Base-by-base conservation (phyloP, 2,113 vertebrate genomes). In the Mormyrus lacerda region DNA sequence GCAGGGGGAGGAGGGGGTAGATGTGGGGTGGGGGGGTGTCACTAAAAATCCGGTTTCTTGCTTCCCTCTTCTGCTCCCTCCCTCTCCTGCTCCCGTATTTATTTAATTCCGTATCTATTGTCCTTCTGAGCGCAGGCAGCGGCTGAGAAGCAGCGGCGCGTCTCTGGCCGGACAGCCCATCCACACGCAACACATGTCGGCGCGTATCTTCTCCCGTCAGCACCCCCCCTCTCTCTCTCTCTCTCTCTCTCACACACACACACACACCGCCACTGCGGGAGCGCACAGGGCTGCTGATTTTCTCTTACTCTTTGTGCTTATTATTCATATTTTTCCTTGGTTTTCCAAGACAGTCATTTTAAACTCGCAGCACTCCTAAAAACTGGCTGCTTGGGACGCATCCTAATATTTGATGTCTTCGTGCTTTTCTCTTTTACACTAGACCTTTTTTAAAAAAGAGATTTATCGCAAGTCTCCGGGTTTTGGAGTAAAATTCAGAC, bases 91-190 rank as follows among this genome's bases (percentile, higher is more conserved):
- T 91, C 92, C 92, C 91, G 91, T 93, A 89, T 93, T 91, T 93
- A 89, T 93, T 91, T 94, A 94, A 93, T 90, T 93, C 94, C 92
- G 92, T 91, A 92, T 93, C 95, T 96, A 95, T 96, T 96, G 95
- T 96, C 95, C 95, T 92, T 87, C 10, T 87, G 21, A 89, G 51
- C 88, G 89, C 82, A 89, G 88, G 83, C 91, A 88, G 91, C 51
- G 89, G 89, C 90, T 61, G 88, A 90, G 91, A 61, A 93, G 73
- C 51, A 47, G 85, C n/a, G 79, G 76, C 87, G 27, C 73, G 76
- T 27, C 35, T 31, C 24, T 50, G 31, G 27, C 50, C 42, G 47
- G 9, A 58, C 39, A 69, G 45, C 89, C 24, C 42, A 45, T 85
- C 51, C 65, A 42, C 50, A 82, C n/a, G 85, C 27, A 73, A 48